Evolutionary conservation across 2,888 invertebrate species (phyloP), one percentile per base, ranked within the genome.

Genomic region (Cloeon dipterum): DNA sequence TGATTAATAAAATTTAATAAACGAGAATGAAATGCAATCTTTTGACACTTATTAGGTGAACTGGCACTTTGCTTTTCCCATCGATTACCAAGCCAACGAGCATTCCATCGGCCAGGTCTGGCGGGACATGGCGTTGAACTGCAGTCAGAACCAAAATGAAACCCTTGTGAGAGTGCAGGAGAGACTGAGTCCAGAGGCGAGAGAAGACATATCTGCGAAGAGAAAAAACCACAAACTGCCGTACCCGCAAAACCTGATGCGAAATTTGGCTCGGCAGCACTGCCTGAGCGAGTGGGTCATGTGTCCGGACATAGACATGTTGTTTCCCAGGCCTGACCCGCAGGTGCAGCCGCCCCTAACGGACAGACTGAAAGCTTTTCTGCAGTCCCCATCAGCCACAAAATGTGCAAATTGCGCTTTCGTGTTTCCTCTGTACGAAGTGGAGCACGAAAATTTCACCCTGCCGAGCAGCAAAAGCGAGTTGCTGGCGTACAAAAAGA

Each of bases 401-500:
- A 29, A 38, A 5, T 42, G 39, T 40, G 39, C 39, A 18, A 51
- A 50, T 40, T 54, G 54, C 42, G 53, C 52, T 10, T 57, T 49
- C 43, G 55, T 56, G 34, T 46, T 57, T 35, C 56, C 56, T 20
- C 52, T 54, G 20, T 57, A 53, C 42, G 56, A 56, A 42, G 46
- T 57, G 42, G 42, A 43, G 32, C 43, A 46, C 13, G 41, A 43
- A 14, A 40, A 41, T 14, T 29, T 39, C 2, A 5, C 26, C 10
- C 45, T 52, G 34, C 56, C 56, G 5, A 40, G 40, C 38, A 52
- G 48, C 37, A 54, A 54, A 39, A 39, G 43, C 14, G 46, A 49
- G 38, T 47, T 57, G 34, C 40, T 55, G 37, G 40, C 42, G 10
- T 45, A 52, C 35, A 50, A 51, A 25, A 42, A 38, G 8, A 43